A percentile compares a stretch with the other conserved stretches of the same genome.
These are phyloP conservation scores for Periphyllus acericola DNA, from an alignment of 2,888 invertebrate species.

Conservation along the genomic window DNA sequence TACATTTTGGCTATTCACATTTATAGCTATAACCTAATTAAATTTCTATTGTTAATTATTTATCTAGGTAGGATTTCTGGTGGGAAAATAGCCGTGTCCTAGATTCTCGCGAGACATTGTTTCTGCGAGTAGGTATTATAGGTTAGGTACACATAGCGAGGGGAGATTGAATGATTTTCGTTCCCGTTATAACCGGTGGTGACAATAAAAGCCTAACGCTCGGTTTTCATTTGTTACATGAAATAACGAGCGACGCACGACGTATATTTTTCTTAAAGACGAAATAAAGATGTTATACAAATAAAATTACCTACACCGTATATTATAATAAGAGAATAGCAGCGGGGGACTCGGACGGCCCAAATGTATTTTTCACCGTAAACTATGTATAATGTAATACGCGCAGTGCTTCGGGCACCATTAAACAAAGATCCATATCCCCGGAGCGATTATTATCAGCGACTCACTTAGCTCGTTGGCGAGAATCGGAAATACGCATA, in stretches of 20 bases:
- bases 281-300: background rate
- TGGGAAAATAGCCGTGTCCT: slow-evolving; percentile 42
- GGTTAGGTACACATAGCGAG: background rate
- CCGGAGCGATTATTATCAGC: too few species aligned
- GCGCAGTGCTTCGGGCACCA: too few species aligned
- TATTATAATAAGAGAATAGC: too few species aligned
- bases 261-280: background rate
- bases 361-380: background rate
- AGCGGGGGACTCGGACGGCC: background rate
- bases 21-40: slow-evolving; percentile 41
- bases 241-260: background rate
- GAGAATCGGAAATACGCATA: too few species aligned
- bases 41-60: slow-evolving; percentile 48
- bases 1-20: background rate
- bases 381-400: background rate
- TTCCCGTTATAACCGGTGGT: slow-evolving; percentile 27
- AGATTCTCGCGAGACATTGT: slow-evolving; percentile 31
- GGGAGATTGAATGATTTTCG: background rate
- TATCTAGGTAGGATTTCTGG: slow-evolving; percentile 14
- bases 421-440: too few species aligned
- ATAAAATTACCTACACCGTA: background rate
- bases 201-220: slow-evolving; percentile 17
- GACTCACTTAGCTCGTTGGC: too few species aligned
- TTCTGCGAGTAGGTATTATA: background rate
- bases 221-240: background rate